phyloP scores from a whole-genome alignment of 2,888 invertebrate species.

The Dimorphilus gyrociliatus region DNA sequence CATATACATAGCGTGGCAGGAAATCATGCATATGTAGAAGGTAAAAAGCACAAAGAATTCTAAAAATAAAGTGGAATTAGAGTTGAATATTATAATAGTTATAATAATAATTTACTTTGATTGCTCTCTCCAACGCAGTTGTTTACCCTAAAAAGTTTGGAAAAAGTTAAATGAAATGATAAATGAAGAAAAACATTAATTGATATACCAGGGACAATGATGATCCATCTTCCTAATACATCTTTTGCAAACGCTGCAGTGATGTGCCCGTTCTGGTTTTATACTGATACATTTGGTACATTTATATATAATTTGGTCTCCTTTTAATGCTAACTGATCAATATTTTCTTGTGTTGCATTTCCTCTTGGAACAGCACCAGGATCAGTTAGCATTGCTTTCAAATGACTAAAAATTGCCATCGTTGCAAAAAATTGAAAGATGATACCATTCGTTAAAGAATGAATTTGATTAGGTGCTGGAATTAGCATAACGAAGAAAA shows the following conservation, averaged over 20 bases:
- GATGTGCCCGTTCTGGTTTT: constrained; percentile 67
- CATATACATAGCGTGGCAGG: constrained; percentile 76
- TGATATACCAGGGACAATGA: constrained; percentile 85
- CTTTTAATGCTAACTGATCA: constrained; percentile 26
- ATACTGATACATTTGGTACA: constrained; percentile 62
- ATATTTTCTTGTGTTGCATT: constrained; percentile 37
- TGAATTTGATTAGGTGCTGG: constrained; percentile 50
- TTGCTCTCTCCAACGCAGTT: constrained; percentile 98
- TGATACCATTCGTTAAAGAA: constrained; percentile 48
- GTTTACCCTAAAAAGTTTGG: too few species aligned
- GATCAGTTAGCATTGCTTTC: constrained; percentile 67
- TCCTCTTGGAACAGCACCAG: constrained; percentile 40
- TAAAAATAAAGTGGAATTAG: background rate
- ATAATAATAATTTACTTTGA: constrained; percentile 44
- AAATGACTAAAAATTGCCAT: constrained; percentile 58
- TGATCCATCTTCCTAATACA: constrained; percentile 71
- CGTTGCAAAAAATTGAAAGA: constrained; percentile 60
- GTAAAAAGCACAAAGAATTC: constrained; percentile 37
- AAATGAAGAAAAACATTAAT: too few species aligned
- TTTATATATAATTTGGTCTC: constrained; percentile 41
- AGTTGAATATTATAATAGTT: background rate
- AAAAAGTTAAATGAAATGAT: too few species aligned
- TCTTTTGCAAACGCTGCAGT: constrained; percentile 67
- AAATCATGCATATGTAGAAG: constrained; percentile 96
- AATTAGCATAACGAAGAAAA: constrained; percentile 59